These are phyloP conservation scores for Hemicrepidius hirtus DNA, from an alignment of 2,888 invertebrate species.

Conservation along the genomic window DNA sequence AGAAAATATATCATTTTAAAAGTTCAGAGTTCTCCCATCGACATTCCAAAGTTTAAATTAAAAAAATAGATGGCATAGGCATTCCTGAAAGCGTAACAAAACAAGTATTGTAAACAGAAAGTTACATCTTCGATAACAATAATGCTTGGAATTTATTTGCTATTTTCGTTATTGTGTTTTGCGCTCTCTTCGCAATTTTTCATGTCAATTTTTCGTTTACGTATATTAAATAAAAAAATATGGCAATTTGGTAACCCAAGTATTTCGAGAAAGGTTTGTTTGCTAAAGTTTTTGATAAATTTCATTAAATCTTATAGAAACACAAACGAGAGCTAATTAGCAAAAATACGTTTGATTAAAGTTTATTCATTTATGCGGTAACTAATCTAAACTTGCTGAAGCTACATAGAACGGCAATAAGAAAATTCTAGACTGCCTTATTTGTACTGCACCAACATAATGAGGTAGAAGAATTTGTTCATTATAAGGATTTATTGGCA, in stretches of 20 bases:
- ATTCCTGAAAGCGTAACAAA: neutral
- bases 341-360: too few species aligned
- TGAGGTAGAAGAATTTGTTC: constrained; percentile 46
- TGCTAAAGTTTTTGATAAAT: too few species aligned
- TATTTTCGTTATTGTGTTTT: constrained; percentile 11
- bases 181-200: neutral
- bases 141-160: constrained; percentile 7
- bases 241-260: too few species aligned
- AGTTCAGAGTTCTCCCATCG: neutral
- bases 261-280: too few species aligned
- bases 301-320: too few species aligned
- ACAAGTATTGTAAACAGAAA: constrained; percentile 1
- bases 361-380: neutral
- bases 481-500: constrained; percentile 46
- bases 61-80: neutral
- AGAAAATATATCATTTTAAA: too few species aligned
- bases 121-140: constrained; percentile 4
- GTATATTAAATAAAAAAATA: too few species aligned
- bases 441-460: constrained; percentile 34
- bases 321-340: too few species aligned
- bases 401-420: neutral
- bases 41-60: neutral
- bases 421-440: constrained; percentile 15
- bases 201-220: too few species aligned
- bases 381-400: neutral